These are phyloP conservation scores for Bungarus multicinctus DNA, from an alignment of 2,113 vertebrate genomes.

Conservation along the genomic window DNA sequence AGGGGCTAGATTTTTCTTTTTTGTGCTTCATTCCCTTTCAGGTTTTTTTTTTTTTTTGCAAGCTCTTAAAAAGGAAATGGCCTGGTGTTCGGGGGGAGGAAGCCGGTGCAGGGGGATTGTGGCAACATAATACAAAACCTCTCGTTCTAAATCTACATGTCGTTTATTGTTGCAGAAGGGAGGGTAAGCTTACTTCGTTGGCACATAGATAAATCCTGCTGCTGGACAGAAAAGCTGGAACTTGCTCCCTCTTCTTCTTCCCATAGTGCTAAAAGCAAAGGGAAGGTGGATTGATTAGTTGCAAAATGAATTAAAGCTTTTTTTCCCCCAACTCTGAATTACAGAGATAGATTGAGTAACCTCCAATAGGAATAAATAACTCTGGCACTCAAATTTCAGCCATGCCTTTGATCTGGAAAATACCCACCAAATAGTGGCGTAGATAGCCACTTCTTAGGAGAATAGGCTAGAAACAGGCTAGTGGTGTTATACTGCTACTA, in stretches of 20 bases:
- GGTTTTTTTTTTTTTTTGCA: not conserved
- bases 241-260: not conserved
- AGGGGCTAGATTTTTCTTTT: constrained; percentile 6
- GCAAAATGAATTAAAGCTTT: not conserved
- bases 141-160: not conserved
- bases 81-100: not conserved
- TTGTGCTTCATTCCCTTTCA: not conserved
- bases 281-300: not conserved
- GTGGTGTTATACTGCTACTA: not conserved
- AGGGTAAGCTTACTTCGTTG: not conserved
- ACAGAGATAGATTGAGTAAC: not conserved
- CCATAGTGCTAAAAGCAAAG: not conserved
- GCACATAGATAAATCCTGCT: not conserved
- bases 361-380: not conserved
- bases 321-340: not conserved
- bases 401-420: not conserved
- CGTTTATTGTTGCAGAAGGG: constrained; percentile 2
- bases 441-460: not conserved
- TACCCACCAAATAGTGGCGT: not conserved
- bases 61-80: constrained; percentile 33
- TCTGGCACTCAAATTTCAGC: not conserved
- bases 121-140: not conserved
- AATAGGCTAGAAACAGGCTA: not conserved
- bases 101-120: not conserved
- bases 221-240: not conserved